These are phyloP conservation scores for Drosophila borborema DNA, from an alignment of 2,888 invertebrate species.

Conservation along the genomic window DNA sequence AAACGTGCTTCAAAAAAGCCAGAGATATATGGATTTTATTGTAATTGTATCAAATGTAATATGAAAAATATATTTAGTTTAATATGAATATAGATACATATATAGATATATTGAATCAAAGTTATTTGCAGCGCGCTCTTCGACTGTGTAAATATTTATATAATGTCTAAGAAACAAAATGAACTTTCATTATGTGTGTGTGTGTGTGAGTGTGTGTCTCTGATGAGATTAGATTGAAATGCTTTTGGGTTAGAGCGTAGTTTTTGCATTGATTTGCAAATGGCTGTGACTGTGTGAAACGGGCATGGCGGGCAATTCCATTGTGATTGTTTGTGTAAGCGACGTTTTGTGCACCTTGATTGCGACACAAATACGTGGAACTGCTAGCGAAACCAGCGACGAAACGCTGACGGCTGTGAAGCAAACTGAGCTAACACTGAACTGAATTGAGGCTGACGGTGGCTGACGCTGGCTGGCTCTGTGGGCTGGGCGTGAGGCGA, in stretches of 20 bases:
- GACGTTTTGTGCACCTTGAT: slow-evolving; percentile 63
- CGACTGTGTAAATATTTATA: neutral
- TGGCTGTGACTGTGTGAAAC: slow-evolving; percentile 1
- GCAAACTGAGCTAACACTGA: slow-evolving; percentile 16
- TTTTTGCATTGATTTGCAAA: slow-evolving; percentile 35
- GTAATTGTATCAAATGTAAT: no score
- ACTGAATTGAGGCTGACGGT: no score
- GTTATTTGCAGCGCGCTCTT: neutral
- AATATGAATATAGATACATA: no score
- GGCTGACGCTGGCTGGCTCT: neutral
- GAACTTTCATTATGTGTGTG: neutral
- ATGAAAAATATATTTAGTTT: no score
- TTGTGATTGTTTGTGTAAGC: slow-evolving; percentile 43
- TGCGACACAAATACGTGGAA: slow-evolving; percentile 67
- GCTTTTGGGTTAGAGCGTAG: slow-evolving; percentile 17
- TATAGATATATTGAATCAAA: neutral
- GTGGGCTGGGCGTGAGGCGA: neutral
- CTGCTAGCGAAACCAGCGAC: slow-evolving; percentile 32
- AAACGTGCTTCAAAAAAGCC: neutral
- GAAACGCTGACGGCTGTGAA: slow-evolving; percentile 31
- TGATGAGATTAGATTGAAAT: slow-evolving; percentile 19
- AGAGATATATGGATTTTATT: neutral
- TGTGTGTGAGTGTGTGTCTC: neutral
- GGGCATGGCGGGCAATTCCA: slow-evolving; percentile 7
- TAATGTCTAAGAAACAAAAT: neutral